These are phyloP conservation scores for Ormyrus rosae DNA, from an alignment of 2,888 invertebrate genomes.

Conservation along the genomic window DNA sequence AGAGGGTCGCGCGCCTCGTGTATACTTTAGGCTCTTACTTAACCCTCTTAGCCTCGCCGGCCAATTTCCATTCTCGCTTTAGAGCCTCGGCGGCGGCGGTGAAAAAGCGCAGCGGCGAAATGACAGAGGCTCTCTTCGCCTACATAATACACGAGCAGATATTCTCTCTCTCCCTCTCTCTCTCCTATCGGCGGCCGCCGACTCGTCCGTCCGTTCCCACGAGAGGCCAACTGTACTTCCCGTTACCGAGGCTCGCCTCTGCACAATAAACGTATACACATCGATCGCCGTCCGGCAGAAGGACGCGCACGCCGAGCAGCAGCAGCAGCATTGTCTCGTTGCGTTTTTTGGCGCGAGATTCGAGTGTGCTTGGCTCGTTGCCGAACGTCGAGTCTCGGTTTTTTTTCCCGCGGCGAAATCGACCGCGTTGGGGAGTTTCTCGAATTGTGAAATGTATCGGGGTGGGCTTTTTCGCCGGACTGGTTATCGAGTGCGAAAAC, in stretches of 20 bases:
- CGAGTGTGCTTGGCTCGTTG: not conserved
- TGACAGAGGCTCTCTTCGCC: no score
- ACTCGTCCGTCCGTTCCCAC: conserved; percentile 27
- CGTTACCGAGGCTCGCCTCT: conserved; percentile 16
- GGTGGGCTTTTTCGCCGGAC: not conserved
- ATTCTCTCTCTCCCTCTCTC: no score
- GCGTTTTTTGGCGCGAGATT: not conserved
- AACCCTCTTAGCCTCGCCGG: no score
- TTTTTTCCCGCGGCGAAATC: conserved; percentile 18
- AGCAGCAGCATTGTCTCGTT: conserved; percentile 30
- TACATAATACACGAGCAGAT: no score
- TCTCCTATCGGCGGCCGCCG: no score
- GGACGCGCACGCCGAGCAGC: not conserved
- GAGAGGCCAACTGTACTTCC: conserved; percentile 32
- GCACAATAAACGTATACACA: not conserved
- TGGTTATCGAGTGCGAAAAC: not conserved
- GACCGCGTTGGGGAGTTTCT: conserved; percentile 35
- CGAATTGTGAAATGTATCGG: conserved; percentile 9
- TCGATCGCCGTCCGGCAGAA: not conserved
- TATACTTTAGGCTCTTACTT: no score
- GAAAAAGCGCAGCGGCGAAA: no score
- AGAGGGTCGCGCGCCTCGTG: no score
- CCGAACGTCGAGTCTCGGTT: not conserved
- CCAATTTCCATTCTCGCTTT: no score
- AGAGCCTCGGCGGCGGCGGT: no score